These are phyloP conservation scores for Chrysolina oricalcia DNA, from an alignment of 2,888 invertebrate species.

Conservation along the genomic window DNA sequence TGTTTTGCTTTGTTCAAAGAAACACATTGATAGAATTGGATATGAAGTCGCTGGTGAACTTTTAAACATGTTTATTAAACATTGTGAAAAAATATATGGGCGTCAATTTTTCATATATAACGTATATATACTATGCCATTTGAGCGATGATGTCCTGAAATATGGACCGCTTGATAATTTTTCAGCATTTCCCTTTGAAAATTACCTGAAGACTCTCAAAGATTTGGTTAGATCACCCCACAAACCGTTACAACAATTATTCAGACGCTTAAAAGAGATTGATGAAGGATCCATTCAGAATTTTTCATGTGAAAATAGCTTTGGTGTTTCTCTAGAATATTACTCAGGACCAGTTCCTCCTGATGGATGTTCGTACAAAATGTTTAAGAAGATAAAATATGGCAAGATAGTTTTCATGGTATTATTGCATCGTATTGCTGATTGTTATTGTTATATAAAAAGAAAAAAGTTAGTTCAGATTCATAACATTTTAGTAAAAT, in stretches of 20 bases:
- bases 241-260: constrained; percentile 39
- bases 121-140: constrained; percentile 27
- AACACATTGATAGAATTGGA: constrained; percentile 28
- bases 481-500: constrained; percentile 29
- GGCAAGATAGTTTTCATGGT: constrained; percentile 15
- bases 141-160: constrained; percentile 35
- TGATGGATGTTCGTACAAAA: neutral
- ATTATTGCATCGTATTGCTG: constrained; percentile 13
- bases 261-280: constrained; percentile 26
- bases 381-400: constrained; percentile 22
- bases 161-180: constrained; percentile 40
- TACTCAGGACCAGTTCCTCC: neutral
- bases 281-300: neutral
- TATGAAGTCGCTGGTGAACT: constrained; percentile 30
- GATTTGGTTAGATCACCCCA: constrained; percentile 26
- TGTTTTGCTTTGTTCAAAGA: constrained; percentile 29
- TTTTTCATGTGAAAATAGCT: constrained; percentile 6
- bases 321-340: constrained; percentile 4
- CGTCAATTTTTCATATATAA: constrained; percentile 36
- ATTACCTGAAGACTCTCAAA: constrained; percentile 35
- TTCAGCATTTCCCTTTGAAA: constrained; percentile 34
- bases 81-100: constrained; percentile 39
- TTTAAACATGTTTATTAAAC: constrained; percentile 35
- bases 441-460: constrained; percentile 25
- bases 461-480: constrained; percentile 21